Percentiles rank a stretch among this genome's conserved stretches.
Conservation (phyloP, 2,113 vertebrate species). For the Carollia perspicillata region DNA sequence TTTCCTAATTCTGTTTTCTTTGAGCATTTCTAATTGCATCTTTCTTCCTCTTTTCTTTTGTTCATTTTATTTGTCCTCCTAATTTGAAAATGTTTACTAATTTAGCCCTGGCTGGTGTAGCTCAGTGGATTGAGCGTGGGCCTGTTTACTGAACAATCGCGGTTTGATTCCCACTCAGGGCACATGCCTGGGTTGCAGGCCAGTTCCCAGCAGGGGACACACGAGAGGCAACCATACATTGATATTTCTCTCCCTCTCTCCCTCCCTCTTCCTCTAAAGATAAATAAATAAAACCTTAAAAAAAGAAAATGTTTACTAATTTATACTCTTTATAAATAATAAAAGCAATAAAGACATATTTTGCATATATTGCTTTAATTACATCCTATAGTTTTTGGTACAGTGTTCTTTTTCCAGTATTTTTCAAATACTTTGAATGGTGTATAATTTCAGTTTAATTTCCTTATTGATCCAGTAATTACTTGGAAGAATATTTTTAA, state of each 20-base stretch:
- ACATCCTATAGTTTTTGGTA: neutral
- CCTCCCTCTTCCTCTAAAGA: too few species aligned
- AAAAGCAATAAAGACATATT: neutral
- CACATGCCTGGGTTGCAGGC: too few species aligned
- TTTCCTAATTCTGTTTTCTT: neutral
- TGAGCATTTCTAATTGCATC: neutral
- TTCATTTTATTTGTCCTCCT: neutral
- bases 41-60: neutral
- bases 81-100: neutral
- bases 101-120: too few species aligned
- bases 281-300: too few species aligned
- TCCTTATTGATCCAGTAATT: slow-evolving; percentile 47
- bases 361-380: slow-evolving; percentile 12
- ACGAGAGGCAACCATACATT: too few species aligned
- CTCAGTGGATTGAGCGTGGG: too few species aligned
- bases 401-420: neutral
- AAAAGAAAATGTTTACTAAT: neutral
- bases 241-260: too few species aligned
- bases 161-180: too few species aligned
- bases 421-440: slow-evolving; percentile 17
- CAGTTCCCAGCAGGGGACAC: too few species aligned
- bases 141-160: too few species aligned
- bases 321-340: neutral
- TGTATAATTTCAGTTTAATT: slow-evolving; percentile 43
- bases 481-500: slow-evolving; percentile 31